Evolutionary conservation across 2,113 vertebrate genomes (phyloP).

Genomic region (Ardeotis arabs): DNA sequence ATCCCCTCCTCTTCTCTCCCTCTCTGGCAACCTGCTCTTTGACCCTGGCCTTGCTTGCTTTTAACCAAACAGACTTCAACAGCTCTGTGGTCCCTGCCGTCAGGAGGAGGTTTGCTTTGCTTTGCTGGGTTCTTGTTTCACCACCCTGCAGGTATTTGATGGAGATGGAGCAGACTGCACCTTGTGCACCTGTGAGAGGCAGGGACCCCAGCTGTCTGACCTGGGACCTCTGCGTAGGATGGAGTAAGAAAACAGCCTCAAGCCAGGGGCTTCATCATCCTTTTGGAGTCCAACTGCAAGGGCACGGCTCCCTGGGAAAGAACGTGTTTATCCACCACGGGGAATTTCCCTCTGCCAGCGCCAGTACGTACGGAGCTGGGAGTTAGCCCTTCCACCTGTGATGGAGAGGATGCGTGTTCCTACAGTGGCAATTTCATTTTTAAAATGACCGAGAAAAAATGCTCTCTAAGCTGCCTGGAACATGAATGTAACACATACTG

Average conservation of each 20-base stretch:
- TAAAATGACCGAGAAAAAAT: background rate
- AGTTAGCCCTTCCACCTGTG: background rate
- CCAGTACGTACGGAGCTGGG: background rate
- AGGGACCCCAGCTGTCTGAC: background rate
- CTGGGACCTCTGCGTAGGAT: background rate
- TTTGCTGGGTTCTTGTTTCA: background rate
- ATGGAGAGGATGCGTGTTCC: background rate
- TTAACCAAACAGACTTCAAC: background rate
- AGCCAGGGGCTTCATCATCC: background rate
- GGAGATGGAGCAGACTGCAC: background rate
- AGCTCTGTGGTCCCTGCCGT: background rate
- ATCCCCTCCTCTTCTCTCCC: background rate
- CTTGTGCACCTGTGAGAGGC: accelerated
- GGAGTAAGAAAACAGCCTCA: background rate
- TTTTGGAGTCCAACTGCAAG: background rate
- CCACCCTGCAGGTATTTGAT: background rate
- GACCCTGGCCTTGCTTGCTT: background rate
- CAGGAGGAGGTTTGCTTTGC: background rate
- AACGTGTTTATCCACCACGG: accelerated
- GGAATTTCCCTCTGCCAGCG: background rate
- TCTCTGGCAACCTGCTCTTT: background rate
- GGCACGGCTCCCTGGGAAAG: background rate
- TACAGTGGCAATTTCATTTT: background rate
- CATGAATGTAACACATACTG: background rate
- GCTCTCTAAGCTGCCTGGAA: background rate